Evolutionary conservation across 2,797 vertebrate genomes (phyloP).

Genomic region (Alectoris magna): DNA sequence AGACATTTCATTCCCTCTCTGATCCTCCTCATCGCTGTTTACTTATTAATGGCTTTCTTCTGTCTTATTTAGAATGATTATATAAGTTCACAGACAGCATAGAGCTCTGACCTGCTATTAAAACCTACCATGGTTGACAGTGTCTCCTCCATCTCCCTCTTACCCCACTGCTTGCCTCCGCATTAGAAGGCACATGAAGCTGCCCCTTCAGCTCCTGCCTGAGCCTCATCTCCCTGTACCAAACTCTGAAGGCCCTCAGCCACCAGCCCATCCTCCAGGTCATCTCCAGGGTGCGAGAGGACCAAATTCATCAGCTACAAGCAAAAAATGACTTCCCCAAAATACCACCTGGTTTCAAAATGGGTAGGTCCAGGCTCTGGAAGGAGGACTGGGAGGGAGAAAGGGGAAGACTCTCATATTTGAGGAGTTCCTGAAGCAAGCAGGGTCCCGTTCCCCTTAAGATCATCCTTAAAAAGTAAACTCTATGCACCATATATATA

Average conservation of each 20-base stretch:
- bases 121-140: neutral
- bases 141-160: neutral
- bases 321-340: neutral
- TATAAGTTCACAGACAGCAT: neutral
- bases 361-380: neutral
- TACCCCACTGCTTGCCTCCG: neutral
- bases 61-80: slow-evolving; percentile 60
- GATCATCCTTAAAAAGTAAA: neutral
- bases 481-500: neutral
- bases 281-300: neutral
- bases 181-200: neutral
- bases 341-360: neutral
- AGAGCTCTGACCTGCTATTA: neutral
- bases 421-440: neutral
- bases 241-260: neutral
- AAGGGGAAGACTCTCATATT: neutral
- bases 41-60: slow-evolving; percentile 62
- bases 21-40: slow-evolving; percentile 40
- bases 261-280: neutral
- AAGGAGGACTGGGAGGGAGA: neutral
- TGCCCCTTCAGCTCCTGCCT: neutral
- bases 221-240: neutral
- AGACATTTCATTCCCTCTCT: slow-evolving; percentile 33
- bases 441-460: neutral
- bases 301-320: neutral